Percentiles rank a stretch among this genome's conserved stretches.
Conservation (phyloP, 2,797 vertebrate species). For the Lutjanus campechanus region DNA sequence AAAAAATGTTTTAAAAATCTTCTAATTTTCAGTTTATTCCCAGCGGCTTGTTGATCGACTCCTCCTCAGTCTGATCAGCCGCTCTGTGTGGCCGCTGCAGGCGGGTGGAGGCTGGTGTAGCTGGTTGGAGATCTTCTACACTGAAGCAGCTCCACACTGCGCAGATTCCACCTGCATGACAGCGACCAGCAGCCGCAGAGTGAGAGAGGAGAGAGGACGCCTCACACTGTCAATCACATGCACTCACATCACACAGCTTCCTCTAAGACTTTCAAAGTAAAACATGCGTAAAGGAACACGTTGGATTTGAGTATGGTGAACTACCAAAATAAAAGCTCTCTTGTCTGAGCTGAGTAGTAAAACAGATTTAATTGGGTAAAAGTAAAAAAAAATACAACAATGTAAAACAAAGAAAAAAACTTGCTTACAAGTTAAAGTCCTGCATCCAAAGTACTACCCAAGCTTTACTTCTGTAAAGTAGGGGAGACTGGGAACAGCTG, state of each 20-base stretch:
- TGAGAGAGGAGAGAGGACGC: slow-evolving; percentile 19
- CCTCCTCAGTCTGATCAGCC: background rate
- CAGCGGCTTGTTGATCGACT: background rate
- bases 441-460: too few species aligned
- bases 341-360: background rate
- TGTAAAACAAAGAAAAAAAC: background rate
- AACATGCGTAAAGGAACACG: background rate
- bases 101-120: slow-evolving; percentile 5
- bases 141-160: slow-evolving; percentile 54
- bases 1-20: background rate
- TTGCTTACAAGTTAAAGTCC: background rate
- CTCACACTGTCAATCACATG: slow-evolving; percentile 10
- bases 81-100: background rate
- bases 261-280: slow-evolving; percentile 54
- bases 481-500: too few species aligned
- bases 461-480: too few species aligned
- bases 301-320: background rate
- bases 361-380: background rate
- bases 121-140: slow-evolving; percentile 27
- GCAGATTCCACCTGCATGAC: slow-evolving; percentile 88
- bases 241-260: background rate
- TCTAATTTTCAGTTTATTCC: background rate
- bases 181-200: slow-evolving; percentile 75
- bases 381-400: background rate
- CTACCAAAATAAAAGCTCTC: slow-evolving; percentile 54